Evolutionary conservation across 2,888 invertebrate genomes (phyloP).

Genomic region (Sminthurinus aureus): DNA sequence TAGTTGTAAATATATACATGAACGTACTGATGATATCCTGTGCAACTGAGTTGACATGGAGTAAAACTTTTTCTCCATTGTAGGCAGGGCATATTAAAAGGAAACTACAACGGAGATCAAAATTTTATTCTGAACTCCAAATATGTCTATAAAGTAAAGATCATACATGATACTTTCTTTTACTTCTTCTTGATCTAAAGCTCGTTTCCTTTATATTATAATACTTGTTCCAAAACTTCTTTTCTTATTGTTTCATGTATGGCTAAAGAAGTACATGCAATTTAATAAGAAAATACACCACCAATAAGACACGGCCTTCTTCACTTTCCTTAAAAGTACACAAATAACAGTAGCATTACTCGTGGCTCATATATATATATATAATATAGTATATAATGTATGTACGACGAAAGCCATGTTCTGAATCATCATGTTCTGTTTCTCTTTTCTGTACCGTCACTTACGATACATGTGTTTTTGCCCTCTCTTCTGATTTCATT

Average conservation of each 20-base stretch:
- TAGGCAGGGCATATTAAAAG: background rate
- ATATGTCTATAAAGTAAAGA: background rate
- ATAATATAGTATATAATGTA: background rate
- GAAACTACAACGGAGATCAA: background rate
- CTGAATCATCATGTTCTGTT: background rate
- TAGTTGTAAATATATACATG: background rate
- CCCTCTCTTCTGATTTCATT: constrained; percentile 23
- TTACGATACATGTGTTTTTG: constrained; percentile 9
- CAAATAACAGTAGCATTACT: background rate
- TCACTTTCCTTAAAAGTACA: constrained; percentile 18
- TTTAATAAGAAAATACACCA: background rate
- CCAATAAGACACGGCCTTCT: background rate
- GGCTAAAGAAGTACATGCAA: too few relatives aligned
- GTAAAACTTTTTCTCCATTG: background rate
- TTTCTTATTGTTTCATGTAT: background rate
- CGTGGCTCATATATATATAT: background rate
- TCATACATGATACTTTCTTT: background rate
- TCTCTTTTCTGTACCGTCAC: background rate
- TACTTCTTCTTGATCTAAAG: background rate
- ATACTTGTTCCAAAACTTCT: background rate
- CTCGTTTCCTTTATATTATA: background rate
- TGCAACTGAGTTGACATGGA: background rate
- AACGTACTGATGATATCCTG: background rate
- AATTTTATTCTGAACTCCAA: background rate
- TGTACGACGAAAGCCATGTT: background rate